A percentile compares a stretch with the other conserved stretches of the same genome.
Conservation (phyloP, 2,113 vertebrate species). For the Malurus melanocephalus region DNA sequence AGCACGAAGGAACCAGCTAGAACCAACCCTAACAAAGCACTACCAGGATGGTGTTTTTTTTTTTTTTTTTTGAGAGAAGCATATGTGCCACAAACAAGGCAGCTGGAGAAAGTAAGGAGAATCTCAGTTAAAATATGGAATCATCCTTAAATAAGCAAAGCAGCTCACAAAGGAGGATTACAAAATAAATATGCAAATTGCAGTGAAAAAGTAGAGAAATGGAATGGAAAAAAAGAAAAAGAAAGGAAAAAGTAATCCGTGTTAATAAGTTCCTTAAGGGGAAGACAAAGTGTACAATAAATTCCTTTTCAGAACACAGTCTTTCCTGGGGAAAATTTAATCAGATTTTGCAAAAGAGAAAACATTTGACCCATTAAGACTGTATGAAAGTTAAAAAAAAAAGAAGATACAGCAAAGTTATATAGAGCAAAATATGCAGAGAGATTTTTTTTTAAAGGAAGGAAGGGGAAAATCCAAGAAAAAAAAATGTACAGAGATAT, state of each 20-base stretch:
- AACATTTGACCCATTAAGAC: neutral
- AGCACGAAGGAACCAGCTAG: neutral
- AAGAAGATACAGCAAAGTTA: neutral
- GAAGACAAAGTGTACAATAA: neutral
- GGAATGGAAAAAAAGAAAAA: neutral
- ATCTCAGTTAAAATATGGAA: neutral
- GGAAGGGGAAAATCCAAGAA: accelerated
- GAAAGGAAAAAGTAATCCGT: accelerated
- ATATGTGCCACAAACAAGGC: neutral
- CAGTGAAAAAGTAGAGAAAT: neutral
- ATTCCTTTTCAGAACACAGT: neutral
- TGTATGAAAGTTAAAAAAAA: neutral
- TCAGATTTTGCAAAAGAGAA: neutral
- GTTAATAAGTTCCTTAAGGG: neutral
- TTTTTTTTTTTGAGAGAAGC: neutral
- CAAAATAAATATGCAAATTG: neutral
- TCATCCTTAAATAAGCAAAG: neutral
- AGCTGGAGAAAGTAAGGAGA: neutral
- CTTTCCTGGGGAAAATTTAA: neutral
- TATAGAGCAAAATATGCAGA: neutral
- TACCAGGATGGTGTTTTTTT: neutral
- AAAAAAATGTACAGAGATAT: neutral
- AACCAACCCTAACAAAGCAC: neutral
- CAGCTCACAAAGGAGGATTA: neutral
- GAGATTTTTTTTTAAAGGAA: neutral